Conservation (phyloP, 1,140 invertebrate genomes). For the Neelides sp. region DNA sequence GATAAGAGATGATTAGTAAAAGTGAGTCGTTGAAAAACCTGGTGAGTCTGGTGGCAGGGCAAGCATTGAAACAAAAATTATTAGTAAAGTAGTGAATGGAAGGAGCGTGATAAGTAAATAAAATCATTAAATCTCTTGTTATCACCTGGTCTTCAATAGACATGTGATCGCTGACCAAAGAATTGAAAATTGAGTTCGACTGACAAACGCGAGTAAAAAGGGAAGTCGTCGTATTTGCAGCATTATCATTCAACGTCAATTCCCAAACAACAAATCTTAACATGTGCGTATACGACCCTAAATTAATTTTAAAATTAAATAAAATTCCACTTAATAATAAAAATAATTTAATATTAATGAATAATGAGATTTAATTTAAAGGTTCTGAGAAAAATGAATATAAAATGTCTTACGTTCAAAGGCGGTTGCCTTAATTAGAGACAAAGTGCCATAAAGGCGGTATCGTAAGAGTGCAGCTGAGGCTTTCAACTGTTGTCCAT, state of each 20-base stretch:
- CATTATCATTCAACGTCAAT: constrained; percentile 88
- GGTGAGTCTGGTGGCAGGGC: constrained; percentile 10
- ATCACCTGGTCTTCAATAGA: constrained; percentile 92
- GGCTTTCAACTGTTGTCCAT: constrained; percentile 85
- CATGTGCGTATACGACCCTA: constrained; percentile 67
- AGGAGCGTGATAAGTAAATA: background rate
- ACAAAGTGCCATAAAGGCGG: constrained; percentile 77
- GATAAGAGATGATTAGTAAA: background rate
- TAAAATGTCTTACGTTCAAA: constrained; percentile 54
- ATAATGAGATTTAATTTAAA: background rate
- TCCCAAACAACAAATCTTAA: constrained; percentile 91
- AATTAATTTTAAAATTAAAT: constrained; percentile 22
- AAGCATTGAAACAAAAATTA: constrained; percentile 4
- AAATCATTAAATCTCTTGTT: constrained; percentile 5
- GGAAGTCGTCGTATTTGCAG: constrained; percentile 85
- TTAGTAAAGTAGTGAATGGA: constrained; percentile 9
- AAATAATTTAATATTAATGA: background rate
- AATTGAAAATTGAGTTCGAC: constrained; percentile 55
- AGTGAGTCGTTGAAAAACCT: background rate
- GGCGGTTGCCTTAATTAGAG: constrained; percentile 64
- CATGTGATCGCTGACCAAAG: constrained; percentile 85
- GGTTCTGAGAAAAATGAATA: constrained; percentile 1
- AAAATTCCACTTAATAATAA: background rate
- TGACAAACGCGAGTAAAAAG: constrained; percentile 75
- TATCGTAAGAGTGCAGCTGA: constrained; percentile 82